Base-by-base conservation (phyloP, 2,888 invertebrate species). In the Meteorus cinctellus region DNA sequence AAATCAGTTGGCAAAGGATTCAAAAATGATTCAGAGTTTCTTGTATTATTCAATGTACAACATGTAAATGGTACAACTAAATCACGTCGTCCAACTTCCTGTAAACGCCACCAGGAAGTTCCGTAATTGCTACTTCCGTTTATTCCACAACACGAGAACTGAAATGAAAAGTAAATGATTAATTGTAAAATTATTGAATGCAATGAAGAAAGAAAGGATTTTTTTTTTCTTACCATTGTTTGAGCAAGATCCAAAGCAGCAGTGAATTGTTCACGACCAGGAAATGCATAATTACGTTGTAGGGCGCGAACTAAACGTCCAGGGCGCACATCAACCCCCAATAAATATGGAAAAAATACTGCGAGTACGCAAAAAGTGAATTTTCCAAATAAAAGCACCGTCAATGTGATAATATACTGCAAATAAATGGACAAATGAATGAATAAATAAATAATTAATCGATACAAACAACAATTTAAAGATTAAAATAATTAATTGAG, bases 101-200 rank as follows among this genome's bases (percentile, higher is more conserved):
- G 93, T 68, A 96, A 90, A 79, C 95, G 93, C 96, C 96, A 96
- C 85, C 94, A 90, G 0, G 96, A 95, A 81, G 94, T 94, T 84
- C 95, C 95, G 89, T 95, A 96, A 91, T 96, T 96, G 77, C 93
- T 92, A 8, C 95, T 94, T 82, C 94, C 94, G 67, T 93, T 92
- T 88, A 96, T 94, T 34, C 96, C 96, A 87, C 96, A 96, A 85
- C 96, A 96, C 75, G 93, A 92, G 86, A 96, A 93, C 95, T 95
- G 88, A 34, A 91, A 89, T 78, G 80, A 78, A 77, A 65, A 72
- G 66, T 55, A 72, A 78, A 78, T 76, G 29, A 48, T 4, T 41
- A 10, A 67, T 34, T n/a, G n/a, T n/a, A 34, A 34, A 34, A 1
- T 4, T 4, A 8, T 8, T 2, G 4, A 8, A 4, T 34, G 5